Evolutionary conservation across 2,888 invertebrate genomes (phyloP), one percentile per base, ranked within the genome.

Genomic region (Drosophila imparisetae): DNA sequence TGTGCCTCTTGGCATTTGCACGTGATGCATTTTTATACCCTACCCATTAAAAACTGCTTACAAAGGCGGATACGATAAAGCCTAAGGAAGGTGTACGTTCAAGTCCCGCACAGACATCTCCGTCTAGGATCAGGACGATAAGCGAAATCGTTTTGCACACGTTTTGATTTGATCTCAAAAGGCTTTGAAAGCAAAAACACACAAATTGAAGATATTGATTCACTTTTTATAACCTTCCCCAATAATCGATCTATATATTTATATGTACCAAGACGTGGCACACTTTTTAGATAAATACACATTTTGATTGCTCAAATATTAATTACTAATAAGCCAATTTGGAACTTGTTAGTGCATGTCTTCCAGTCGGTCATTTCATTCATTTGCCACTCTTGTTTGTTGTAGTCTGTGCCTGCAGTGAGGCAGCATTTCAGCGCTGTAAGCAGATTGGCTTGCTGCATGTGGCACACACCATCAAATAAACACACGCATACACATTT

Each of bases 401-500:
- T 66, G 50, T 13, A 18, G 67, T 54, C 1, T 30, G 30, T 62
- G 34, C 29, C 42, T 55, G 57, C 58, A 62, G 27, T 2, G 32
- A 8, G 61, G 11, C 30, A 62, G 71, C 61, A 71, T 66, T 66
- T 48, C 40, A 72, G 34, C 65, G 59, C 36, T 48, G n/a, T 50
- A 55, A 55, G 52, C 69, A 32, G 52, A 18, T 45, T 45, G 63
- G 69, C 57, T 52, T 62, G 49, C 18, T 32, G 38, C 50, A 34
- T 27, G 49, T 50, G 40, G 36, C 50, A 32, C 29, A 30, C 11
- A 38, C 52, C 42, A 18, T 54, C 34, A 32, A 34, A 27, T 27
- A 34, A 42, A 18, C 24, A 32, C 21, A 54, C 32, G 59, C 64
- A 63, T 69, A 67, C 72, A 78, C 72, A 77, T 83, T 81, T 83